These are phyloP conservation scores for Gambusia holbrooki DNA, from an alignment of 2,113 vertebrate species.

Conservation along the genomic window DNA sequence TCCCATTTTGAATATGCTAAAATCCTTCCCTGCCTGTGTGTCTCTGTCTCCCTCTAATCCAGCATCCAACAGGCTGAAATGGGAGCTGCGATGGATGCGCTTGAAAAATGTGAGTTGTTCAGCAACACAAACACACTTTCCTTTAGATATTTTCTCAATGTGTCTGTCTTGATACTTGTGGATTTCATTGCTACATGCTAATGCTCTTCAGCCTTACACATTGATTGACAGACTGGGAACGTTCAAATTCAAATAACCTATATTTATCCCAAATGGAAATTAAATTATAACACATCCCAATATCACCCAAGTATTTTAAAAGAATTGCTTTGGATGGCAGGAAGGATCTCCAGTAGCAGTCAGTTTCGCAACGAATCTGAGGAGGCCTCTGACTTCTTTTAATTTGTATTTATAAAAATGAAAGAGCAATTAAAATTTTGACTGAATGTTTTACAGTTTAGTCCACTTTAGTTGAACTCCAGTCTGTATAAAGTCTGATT, in stretches of 20 bases:
- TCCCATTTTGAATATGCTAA: constrained; percentile 63
- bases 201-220: background rate
- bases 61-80: constrained; percentile 99
- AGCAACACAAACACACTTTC: constrained; percentile 2
- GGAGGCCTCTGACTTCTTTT: no score
- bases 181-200: background rate
- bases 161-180: background rate
- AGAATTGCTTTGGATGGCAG: no score
- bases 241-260: background rate
- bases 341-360: no score
- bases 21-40: constrained; percentile 20
- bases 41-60: constrained; percentile 55
- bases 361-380: no score
- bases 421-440: background rate
- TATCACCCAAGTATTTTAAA: no score
- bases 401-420: background rate
- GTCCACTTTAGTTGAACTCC: no score
- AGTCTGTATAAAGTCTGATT: no score
- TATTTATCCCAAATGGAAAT: no score
- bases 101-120: constrained; percentile 95
- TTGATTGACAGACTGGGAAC: background rate
- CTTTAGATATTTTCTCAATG: no score
- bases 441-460: no score
- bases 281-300: no score
- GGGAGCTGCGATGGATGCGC: constrained; percentile 98